A percentile compares a stretch with the other conserved stretches of the same genome.
phyloP scores from a whole-genome alignment of 1,140 invertebrate genomes.

The Calephelis nemesis region DNA sequence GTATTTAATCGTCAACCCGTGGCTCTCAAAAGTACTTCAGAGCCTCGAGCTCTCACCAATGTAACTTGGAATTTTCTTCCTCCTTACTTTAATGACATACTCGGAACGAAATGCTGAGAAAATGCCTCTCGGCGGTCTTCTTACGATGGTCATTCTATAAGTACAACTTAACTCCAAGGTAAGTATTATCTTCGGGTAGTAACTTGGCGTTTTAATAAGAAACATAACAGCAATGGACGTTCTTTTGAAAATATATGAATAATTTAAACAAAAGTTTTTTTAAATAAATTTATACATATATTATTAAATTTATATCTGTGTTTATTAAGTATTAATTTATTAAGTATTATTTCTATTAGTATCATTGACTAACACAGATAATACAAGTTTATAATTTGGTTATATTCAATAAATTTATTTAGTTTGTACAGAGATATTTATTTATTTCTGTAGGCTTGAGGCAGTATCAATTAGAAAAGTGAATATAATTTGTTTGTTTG shows the following conservation, averaged over 20 bases:
- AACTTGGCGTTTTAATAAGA: slow-evolving; percentile 46
- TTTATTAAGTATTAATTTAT: too few relatives aligned
- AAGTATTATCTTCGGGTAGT: slow-evolving; percentile 53
- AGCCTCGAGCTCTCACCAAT: slow-evolving; percentile 53
- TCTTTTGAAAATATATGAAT: slow-evolving; percentile 29
- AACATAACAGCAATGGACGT: slow-evolving; percentile 8
- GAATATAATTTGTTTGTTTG: too few relatives aligned
- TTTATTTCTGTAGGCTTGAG: too few relatives aligned
- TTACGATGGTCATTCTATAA: slow-evolving; percentile 37
- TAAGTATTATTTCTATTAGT: too few relatives aligned
- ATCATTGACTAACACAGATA: too few relatives aligned
- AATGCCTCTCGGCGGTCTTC: slow-evolving; percentile 44
- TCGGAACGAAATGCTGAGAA: slow-evolving; percentile 37
- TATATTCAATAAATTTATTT: too few relatives aligned
- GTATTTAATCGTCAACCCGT: slow-evolving; percentile 64
- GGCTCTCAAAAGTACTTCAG: slow-evolving; percentile 43
- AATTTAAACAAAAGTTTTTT: slow-evolving; percentile 6
- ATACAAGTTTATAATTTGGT: too few relatives aligned
- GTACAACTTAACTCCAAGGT: slow-evolving; percentile 41
- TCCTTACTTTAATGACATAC: slow-evolving; percentile 38
- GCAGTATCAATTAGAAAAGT: too few relatives aligned
- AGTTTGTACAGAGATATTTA: too few relatives aligned
- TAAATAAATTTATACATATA: too few relatives aligned
- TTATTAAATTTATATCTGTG: too few relatives aligned
- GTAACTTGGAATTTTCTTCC: slow-evolving; percentile 48